Evolutionary conservation across 1,140 invertebrate genomes (phyloP).

Genomic region (Latrodectus geometricus): DNA sequence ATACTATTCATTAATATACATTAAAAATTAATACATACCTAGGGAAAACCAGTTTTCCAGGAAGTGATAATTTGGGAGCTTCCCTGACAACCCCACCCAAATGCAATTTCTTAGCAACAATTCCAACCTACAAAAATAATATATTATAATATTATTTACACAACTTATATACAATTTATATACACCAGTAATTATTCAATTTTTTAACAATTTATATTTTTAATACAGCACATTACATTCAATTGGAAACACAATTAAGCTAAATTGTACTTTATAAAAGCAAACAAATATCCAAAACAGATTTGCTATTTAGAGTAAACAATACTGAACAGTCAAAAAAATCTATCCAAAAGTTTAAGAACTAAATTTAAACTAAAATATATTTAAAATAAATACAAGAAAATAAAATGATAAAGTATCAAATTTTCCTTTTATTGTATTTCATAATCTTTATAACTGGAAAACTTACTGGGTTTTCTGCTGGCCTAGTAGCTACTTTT

Average conservation of each 20-base stretch:
- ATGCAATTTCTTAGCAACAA: conserved; percentile 91
- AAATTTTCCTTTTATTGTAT: background rate
- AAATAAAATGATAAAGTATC: background rate
- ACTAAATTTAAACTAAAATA: background rate
- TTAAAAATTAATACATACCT: conserved; percentile 65
- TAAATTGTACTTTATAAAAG: background rate
- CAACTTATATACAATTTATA: too few relatives aligned
- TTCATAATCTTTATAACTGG: background rate
- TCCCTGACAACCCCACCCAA: conserved; percentile 83
- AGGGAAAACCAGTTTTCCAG: conserved; percentile 96
- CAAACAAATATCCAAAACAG: background rate
- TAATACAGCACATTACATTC: too few relatives aligned
- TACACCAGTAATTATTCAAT: too few relatives aligned
- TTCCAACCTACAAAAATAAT: conserved; percentile 72
- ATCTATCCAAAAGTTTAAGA: background rate
- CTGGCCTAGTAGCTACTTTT: conserved; percentile 90
- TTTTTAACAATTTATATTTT: too few relatives aligned
- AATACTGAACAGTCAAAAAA: background rate
- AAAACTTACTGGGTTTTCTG: conserved; percentile 88
- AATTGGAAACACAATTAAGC: too few relatives aligned
- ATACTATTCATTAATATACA: background rate
- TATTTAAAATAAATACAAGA: background rate
- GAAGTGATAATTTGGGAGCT: conserved; percentile 93
- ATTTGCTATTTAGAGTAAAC: background rate
- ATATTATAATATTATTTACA: background rate